Evolutionary conservation across 2,888 invertebrate genomes (phyloP).

Genomic region (Eurytoma adleriae): DNA sequence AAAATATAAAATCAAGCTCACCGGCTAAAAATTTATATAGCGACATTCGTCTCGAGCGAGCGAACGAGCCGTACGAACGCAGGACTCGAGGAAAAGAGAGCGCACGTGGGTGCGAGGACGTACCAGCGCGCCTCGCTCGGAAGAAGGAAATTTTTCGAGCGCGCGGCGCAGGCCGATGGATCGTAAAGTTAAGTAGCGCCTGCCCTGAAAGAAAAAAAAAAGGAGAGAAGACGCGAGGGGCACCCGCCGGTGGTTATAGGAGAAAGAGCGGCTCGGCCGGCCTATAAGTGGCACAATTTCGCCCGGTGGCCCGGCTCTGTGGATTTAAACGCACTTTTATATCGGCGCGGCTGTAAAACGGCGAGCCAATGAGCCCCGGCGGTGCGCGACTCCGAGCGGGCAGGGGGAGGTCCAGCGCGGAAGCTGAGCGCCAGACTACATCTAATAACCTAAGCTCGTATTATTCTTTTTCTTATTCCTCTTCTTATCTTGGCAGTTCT

Average conservation of each 20-base stretch:
- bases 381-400: background rate
- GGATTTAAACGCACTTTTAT: slow-evolving; percentile 64
- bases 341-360: slow-evolving; percentile 62
- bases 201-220: slow-evolving; percentile 59
- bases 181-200: slow-evolving; percentile 68
- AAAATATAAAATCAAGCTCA: slow-evolving; percentile 44
- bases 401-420: slow-evolving; percentile 5
- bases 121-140: background rate
- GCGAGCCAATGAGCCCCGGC: slow-evolving; percentile 60
- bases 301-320: slow-evolving; percentile 49
- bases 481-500: background rate
- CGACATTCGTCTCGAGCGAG: slow-evolving; percentile 45
- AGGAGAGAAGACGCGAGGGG: slow-evolving; percentile 50
- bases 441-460: slow-evolving; percentile 50
- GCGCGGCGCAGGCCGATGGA: slow-evolving; percentile 44
- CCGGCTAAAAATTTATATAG: slow-evolving; percentile 47
- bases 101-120: background rate
- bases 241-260: background rate
- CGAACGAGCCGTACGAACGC: background rate
- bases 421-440: slow-evolving; percentile 41
- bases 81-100: background rate
- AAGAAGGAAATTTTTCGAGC: slow-evolving; percentile 38
- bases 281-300: slow-evolving; percentile 49
- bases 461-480: slow-evolving; percentile 40
- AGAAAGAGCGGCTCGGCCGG: slow-evolving; percentile 20